phyloP scores from a whole-genome alignment of 2,888 invertebrate genomes.

The Rotaria macrura region DNA sequence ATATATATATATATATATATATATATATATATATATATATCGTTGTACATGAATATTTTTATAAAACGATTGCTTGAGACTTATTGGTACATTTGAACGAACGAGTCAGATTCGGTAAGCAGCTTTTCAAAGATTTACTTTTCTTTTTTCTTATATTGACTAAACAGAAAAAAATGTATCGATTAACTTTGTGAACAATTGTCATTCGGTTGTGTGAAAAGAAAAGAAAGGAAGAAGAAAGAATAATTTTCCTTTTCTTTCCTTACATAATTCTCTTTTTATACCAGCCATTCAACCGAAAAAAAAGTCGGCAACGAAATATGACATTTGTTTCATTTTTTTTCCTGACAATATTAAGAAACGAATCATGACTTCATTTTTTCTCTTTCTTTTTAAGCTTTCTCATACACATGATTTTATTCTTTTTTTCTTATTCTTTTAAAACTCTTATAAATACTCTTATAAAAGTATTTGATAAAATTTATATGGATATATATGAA shows the following conservation, averaged over 20 bases:
- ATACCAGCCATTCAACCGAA: background rate
- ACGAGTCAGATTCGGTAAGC: background rate
- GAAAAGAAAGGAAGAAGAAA: background rate
- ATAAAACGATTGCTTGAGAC: background rate
- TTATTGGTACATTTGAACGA: background rate
- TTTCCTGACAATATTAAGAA: background rate
- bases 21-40: no score
- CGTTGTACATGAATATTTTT: no score
- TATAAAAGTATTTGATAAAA: background rate
- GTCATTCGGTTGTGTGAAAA: background rate
- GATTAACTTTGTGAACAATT: conserved; percentile 15
- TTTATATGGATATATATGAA: background rate
- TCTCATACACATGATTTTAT: background rate
- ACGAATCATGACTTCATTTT: background rate
- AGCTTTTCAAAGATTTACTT: background rate
- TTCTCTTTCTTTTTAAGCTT: background rate
- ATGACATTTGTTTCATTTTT: background rate
- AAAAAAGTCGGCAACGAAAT: background rate
- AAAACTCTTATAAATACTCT: background rate
- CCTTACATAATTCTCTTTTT: background rate
- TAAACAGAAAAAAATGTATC: background rate
- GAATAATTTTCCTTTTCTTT: background rate
- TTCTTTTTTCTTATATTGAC: background rate
- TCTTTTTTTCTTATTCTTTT: background rate
- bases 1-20: background rate